phyloP scores from a whole-genome alignment of 2,888 invertebrate genomes.

The Drosophila kambysellisi region DNA sequence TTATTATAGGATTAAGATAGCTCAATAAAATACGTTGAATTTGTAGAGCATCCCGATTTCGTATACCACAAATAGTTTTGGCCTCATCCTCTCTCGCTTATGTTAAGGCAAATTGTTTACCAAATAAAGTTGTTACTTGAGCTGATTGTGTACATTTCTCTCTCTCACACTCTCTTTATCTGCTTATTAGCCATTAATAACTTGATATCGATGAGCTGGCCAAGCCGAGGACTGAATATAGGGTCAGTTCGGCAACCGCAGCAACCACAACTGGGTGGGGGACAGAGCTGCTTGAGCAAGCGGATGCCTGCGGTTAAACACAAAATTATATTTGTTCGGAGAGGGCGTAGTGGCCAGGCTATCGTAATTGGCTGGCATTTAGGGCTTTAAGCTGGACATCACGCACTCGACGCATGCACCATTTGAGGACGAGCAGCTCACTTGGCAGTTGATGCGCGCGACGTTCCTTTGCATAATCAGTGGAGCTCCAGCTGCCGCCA shows the following conservation, averaged over 20 bases:
- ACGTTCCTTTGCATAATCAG: slow-evolving; percentile 78
- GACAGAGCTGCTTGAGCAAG: slow-evolving; percentile 49
- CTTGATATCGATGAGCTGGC: slow-evolving; percentile 73
- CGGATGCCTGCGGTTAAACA: slow-evolving; percentile 65
- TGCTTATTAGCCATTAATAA: slow-evolving; percentile 80
- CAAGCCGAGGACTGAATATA: slow-evolving; percentile 22
- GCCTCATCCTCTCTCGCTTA: slow-evolving; percentile 19
- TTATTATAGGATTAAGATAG: background rate
- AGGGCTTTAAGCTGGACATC: slow-evolving; percentile 66
- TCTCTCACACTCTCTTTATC: slow-evolving; percentile 3
- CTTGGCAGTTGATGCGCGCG: slow-evolving; percentile 51
- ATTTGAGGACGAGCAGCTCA: slow-evolving; percentile 35
- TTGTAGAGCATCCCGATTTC: slow-evolving; percentile 28
- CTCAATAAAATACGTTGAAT: background rate
- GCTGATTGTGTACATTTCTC: slow-evolving; percentile 42
- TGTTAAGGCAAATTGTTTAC: slow-evolving; percentile 67
- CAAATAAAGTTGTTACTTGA: slow-evolving; percentile 76
- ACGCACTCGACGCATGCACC: slow-evolving; percentile 63
- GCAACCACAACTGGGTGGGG: slow-evolving; percentile 23
- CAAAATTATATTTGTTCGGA: slow-evolving; percentile 65
- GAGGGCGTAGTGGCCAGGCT: slow-evolving; percentile 20
- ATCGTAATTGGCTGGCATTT: slow-evolving; percentile 67
- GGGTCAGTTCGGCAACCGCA: slow-evolving; percentile 56
- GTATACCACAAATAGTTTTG: background rate
- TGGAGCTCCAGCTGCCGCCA: slow-evolving; percentile 25